These are phyloP conservation scores for Lordiphosa fenestrarum DNA, from an alignment of 2,888 invertebrate genomes.

Conservation along the genomic window DNA sequence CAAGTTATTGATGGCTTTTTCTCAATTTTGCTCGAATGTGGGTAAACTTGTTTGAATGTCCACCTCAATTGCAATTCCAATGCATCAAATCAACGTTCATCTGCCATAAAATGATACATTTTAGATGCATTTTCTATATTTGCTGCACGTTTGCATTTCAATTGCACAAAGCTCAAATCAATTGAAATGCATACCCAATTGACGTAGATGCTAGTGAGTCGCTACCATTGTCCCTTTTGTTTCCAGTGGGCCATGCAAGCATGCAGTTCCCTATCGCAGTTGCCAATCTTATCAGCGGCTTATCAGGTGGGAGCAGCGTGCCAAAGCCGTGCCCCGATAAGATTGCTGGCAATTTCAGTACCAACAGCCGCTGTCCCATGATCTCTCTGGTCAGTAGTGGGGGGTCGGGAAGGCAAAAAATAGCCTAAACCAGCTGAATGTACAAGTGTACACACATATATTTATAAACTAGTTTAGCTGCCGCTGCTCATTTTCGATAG, in stretches of 20 bases:
- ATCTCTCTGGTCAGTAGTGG: conserved; percentile 2
- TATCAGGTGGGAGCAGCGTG: conserved; percentile 34
- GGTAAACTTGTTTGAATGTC: no score
- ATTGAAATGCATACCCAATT: conserved; percentile 28
- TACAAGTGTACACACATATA: conserved; percentile 4
- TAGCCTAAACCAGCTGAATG: conserved; percentile 25
- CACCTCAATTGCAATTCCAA: no score
- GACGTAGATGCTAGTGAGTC: conserved; percentile 12
- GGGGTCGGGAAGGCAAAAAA: background rate
- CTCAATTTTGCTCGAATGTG: no score
- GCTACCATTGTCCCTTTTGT: conserved; percentile 15
- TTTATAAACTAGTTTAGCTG: conserved; percentile 30
- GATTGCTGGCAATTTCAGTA: conserved; percentile 3
- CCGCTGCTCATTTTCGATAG: conserved; percentile 31
- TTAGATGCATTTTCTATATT: conserved; percentile 10
- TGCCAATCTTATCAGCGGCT: conserved; percentile 27
- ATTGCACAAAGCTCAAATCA: conserved; percentile 15
- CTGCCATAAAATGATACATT: background rate
- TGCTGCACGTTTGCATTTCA: conserved; percentile 17
- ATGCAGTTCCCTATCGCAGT: background rate
- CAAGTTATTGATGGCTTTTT: no score
- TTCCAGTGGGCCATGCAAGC: background rate
- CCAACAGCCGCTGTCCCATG: conserved; percentile 18
- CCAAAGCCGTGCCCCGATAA: conserved; percentile 28
- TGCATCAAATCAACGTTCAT: conserved; percentile 13